A percentile compares a stretch with the other conserved stretches of the same genome.
These are phyloP conservation scores for Gulo gulo DNA, from an alignment of 2,113 vertebrate genomes.

Conservation along the genomic window DNA sequence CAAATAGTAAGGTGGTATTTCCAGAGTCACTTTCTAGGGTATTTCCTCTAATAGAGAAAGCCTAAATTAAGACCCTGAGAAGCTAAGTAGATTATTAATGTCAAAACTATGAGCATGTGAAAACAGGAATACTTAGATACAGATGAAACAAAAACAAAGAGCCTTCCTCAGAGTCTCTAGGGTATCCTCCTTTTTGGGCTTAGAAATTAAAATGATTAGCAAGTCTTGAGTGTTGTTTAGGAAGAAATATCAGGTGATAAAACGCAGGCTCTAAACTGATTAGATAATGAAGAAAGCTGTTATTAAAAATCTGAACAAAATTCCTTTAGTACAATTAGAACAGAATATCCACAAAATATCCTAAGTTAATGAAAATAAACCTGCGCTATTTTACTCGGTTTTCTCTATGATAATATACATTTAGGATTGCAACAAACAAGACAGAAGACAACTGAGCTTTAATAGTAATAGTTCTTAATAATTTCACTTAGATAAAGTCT, in stretches of 20 bases:
- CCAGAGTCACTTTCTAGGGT: neutral
- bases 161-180: neutral
- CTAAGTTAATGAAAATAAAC: neutral
- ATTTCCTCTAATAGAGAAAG: neutral
- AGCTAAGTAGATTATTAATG: neutral
- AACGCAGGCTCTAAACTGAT: neutral
- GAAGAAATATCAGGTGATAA: neutral
- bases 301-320: conserved; percentile 10
- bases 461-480: neutral
- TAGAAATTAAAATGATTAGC: conserved; percentile 2
- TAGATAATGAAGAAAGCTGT: conserved; percentile 18
- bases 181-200: neutral
- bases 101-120: neutral
- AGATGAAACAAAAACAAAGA: neutral
- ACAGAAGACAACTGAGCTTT: neutral
- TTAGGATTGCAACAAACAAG: neutral
- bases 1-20: neutral
- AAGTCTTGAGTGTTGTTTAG: conserved; percentile 7
- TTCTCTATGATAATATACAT: neutral
- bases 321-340: neutral
- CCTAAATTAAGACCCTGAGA: neutral
- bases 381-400: neutral
- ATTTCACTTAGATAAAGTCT: conserved; percentile 27
- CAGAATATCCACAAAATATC: neutral
- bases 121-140: neutral